Base-by-base conservation (phyloP, 1,140 invertebrate species). In the Phocides pigmalion region DNA sequence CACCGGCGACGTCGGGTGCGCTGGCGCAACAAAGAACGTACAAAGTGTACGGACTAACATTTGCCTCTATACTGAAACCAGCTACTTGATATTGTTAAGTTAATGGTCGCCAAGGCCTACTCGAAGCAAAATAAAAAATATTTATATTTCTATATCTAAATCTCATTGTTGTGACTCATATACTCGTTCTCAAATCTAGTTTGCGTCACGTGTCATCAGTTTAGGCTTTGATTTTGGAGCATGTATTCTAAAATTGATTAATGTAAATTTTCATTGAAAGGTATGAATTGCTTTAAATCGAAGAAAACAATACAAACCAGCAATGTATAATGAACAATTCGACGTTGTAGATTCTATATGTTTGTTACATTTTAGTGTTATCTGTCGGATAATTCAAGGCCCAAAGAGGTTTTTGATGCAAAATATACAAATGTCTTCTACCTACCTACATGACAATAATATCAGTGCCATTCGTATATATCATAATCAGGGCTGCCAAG, bases 1-100 rank as follows among this genome's bases (percentile, higher is more conserved):
- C 84, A 87, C 72, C 65, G n/a, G n/a, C n/a, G 70, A 61, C 66
- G 54, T 71, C 75, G 76, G 73, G 72, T 67, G 72, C 78, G 76
- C 70, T 62, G 65, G 44, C 65, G 59, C 66, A 66, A 70, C 68
- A 71, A 64, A 66, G 64, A 67, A 53, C 62, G 56, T 44, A 44
- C 49, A 56, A 54, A 53, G 42, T 35, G 22, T 46, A 37, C 39
- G 56, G 25, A 37, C 37, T 44, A 49, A 50, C 61, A 42, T 49
- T 54, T 54, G 25, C 17, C 11, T 41, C 32, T 4, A 54, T 22
- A 28, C n/a, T 44, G 19, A 56, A 56, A 44, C 53, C 8, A 56
- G 9, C 37, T 4, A 56, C 44, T 44, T 28, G 15, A 54, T 54
- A 54, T 16, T 20, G 19, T 14, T 6, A 11, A 20, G 28, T 32